Evolutionary conservation across 2,888 invertebrate species (phyloP), one percentile per base, ranked within the genome.

Genomic region (Zygothrica quintamaculata): DNA sequence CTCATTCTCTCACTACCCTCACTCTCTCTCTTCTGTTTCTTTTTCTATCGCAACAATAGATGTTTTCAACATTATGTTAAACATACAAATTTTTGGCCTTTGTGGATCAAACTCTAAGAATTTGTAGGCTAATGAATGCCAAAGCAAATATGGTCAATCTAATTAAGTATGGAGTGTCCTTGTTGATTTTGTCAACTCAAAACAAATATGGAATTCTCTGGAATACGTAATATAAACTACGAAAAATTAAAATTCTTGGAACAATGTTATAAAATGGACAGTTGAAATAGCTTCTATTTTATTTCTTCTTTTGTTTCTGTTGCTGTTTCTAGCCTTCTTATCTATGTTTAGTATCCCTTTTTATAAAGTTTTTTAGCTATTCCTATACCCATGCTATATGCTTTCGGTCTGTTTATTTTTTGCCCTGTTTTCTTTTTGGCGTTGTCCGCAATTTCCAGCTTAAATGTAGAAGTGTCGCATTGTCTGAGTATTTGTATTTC

Each of bases 391-490:
- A 22, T 3, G 3, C 5, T 22, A 22, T 22, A 1, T 25, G 31
- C 9, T 12, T 18, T 33, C 46, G 16, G n/a, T 55, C 26, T 33
- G 37, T 47, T 46, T 12, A 29, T 37, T 65, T n/a, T 51, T 46
- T n/a, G 36, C 39, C 42, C 22, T 43, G 15, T 25, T 40, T 57
- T 37, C 15, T 44, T 51, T 31, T 51, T 31, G 47, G 48, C 73
- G 62, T 57, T 76, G 61, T 74, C 65, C 65, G 55, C 44, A 53
- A 55, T 60, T 56, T 44, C 11, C 29, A 58, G 42, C 29, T 48
- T 6, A 18, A 7, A 11, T 60, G 11, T 50, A 4, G 15, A n/a
- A 46, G 66, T 48, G 25, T 15, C 26, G 9, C 15, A 51, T 46
- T 59, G 34, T 29, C 5, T 31, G 18, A 46, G 22, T 46, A 36